Evolutionary conservation across 2,888 invertebrate genomes (phyloP).

Genomic region (Caenorhabditis afra): DNA sequence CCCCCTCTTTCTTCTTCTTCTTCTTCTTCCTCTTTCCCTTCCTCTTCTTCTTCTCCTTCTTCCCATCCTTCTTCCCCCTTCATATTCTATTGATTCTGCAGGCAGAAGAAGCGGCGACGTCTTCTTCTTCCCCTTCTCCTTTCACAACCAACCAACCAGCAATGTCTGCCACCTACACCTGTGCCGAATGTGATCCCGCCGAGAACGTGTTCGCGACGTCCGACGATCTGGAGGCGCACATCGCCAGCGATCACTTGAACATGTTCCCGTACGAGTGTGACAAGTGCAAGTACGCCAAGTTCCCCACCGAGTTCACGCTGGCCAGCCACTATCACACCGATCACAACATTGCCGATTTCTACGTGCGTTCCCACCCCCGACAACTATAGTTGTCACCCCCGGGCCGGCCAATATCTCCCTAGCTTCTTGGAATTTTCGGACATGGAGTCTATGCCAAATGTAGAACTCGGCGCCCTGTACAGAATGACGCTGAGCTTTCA

Average conservation of each 20-base stretch:
- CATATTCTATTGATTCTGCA: constrained; percentile 2
- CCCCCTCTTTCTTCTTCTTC: too few species aligned
- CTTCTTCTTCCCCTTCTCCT: constrained; percentile 34
- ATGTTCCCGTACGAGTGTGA: constrained; percentile 69
- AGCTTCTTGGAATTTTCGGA: too few species aligned
- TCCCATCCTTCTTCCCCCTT: constrained; percentile 8
- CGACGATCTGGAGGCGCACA: constrained; percentile 64
- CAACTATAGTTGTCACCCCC: too few species aligned
- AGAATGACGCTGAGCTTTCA: too few species aligned
- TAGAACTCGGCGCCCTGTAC: too few species aligned
- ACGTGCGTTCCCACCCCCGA: too few species aligned
- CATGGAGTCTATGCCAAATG: too few species aligned
- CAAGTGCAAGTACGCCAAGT: constrained; percentile 71
- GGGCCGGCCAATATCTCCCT: too few species aligned
- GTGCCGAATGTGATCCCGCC: constrained; percentile 38
- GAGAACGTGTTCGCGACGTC: constrained; percentile 14
- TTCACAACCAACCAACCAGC: constrained; percentile 6
- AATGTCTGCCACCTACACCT: not conserved
- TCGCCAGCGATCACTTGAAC: constrained; percentile 61
- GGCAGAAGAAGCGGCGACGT: constrained; percentile 32
- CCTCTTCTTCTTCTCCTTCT: constrained; percentile 16
- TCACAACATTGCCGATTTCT: constrained; percentile 68
- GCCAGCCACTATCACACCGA: constrained; percentile 64
- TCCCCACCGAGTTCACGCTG: constrained; percentile 73
- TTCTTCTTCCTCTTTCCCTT: too few species aligned